A percentile compares a stretch with the other conserved stretches of the same genome.
phyloP scores from a whole-genome alignment of 1,140 invertebrate species.

The Bombyx mandarina region DNA sequence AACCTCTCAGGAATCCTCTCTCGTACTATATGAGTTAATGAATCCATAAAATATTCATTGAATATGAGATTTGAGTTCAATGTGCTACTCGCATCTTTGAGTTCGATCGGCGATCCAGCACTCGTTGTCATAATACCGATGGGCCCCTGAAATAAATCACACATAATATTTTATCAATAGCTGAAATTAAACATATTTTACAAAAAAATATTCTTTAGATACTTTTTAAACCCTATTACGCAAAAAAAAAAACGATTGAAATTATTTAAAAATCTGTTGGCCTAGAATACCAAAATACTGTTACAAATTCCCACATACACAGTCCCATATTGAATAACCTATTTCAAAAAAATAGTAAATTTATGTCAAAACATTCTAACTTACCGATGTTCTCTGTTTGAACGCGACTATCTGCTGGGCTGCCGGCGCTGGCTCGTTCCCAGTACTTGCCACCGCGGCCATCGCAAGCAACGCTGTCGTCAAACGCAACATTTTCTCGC shows the following conservation, averaged over 20 bases:
- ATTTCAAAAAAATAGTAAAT: no score
- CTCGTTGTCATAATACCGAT: constrained; percentile 84
- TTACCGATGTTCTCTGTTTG: constrained; percentile 9
- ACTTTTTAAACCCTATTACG: no score
- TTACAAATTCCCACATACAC: no score
- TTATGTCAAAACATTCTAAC: neutral
- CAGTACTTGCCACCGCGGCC: neutral
- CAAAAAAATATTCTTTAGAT: no score
- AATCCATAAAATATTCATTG: constrained; percentile 88
- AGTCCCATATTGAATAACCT: no score
- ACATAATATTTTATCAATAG: neutral
- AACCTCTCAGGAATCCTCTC: constrained; percentile 95
- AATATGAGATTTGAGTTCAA: constrained; percentile 74
- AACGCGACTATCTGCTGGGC: constrained; percentile 7
- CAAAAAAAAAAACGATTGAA: no score
- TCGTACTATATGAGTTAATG: constrained; percentile 88
- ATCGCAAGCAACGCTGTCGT: constrained; percentile 1
- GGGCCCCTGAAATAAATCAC: constrained; percentile 77
- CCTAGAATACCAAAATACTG: no score
- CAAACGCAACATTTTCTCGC: constrained; percentile 4
- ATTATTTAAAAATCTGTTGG: no score
- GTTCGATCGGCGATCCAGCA: constrained; percentile 83
- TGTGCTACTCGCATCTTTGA: constrained; percentile 67
- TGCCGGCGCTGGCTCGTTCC: constrained; percentile 5
- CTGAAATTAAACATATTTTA: no score